Base-by-base conservation (phyloP, 2,113 vertebrate genomes). In the Pleuronectes platessa region DNA sequence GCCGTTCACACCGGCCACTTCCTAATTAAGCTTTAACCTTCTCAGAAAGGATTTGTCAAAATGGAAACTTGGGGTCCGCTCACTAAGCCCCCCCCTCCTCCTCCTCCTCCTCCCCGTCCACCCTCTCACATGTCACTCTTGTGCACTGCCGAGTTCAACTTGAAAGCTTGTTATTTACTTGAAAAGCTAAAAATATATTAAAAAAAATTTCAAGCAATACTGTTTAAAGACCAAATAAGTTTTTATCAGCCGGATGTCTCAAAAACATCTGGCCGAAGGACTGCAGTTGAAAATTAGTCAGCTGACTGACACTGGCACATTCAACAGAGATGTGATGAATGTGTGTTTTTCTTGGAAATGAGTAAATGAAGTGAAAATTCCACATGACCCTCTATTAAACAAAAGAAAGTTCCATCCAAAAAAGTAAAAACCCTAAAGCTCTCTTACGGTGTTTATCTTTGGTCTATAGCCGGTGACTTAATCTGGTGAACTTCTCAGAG, bases 41-140 rank as follows among this genome's bases (percentile, higher is more conserved):
- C 87, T 89, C 91, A 91, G 90, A 92, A 85, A 89, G 91, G 94
- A 95, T 94, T 95, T 94, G 92, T 92, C 91, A 88, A 86, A 92
- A 91, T 87, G 84, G 71, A 92, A 93, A 93, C 87, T 84, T 86
- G 85, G 90, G 86, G 76, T 68, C 45, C 26, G 31, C 61, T 89
- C 68, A 72, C 74, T 83, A 58, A 79, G 61, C 66, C 74, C 67
- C 31, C 21, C 58, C 69, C n/a, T n/a, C n/a, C n/a, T n/a, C 26
- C 79, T 37, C 27, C 26, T 26, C 26, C 26, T 26, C 26, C 79
- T 37, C 37, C 24, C 26, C 14, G 0, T 12, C 6, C 20, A 7
- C 47, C 47, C 47, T 8, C 47, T 18, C 47, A 47, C 60, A 26
- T 71, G 49, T 76, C 78, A 66, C 73, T 79, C 71, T 60, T 40